Evolutionary conservation across 2,113 vertebrate genomes (phyloP).

Genomic region (Cephalopholis sonnerati): DNA sequence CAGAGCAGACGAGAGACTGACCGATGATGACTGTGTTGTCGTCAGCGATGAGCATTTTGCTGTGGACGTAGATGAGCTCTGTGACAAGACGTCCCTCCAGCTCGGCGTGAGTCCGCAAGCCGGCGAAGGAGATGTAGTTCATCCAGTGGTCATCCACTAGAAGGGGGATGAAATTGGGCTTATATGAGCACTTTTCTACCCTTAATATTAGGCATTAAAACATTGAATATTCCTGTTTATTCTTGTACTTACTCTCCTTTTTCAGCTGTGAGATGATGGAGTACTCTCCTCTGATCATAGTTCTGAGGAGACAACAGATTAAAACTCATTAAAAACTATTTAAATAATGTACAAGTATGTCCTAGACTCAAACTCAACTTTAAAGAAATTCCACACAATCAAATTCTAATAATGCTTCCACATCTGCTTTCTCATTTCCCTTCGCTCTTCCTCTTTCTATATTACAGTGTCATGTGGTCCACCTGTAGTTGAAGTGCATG

Average conservation of each 20-base stretch:
- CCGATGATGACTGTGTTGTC: slow-evolving; percentile 98
- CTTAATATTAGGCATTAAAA: background rate
- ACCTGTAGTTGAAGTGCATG: slow-evolving; percentile 99
- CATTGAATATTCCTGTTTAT: background rate
- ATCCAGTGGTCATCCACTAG: slow-evolving; percentile 98
- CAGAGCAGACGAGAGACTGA: slow-evolving; percentile 77
- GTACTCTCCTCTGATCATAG: slow-evolving; percentile 95
- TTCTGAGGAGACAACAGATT: slow-evolving; percentile 81
- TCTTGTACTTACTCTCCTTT: slow-evolving; percentile 87
- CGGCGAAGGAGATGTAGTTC: slow-evolving; percentile 97
- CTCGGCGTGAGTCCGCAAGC: slow-evolving; percentile 93
- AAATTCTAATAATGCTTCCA: background rate
- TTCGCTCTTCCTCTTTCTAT: slow-evolving; percentile 12
- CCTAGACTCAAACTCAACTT: too few species aligned
- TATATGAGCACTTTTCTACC: background rate
- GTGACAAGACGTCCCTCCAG: slow-evolving; percentile 93
- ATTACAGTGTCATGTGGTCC: background rate
- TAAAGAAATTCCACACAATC: too few species aligned
- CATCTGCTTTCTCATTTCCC: slow-evolving; percentile 1
- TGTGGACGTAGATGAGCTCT: slow-evolving; percentile 98
- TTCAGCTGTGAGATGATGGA: slow-evolving; percentile 95
- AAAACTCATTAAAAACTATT: background rate
- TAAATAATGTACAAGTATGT: background rate
- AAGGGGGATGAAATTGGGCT: background rate
- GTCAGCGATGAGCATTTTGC: slow-evolving; percentile 97